A percentile compares a stretch with the other conserved stretches of the same genome.
Conservation (phyloP, 2,888 invertebrate genomes). For the Acrobasis consociella region DNA sequence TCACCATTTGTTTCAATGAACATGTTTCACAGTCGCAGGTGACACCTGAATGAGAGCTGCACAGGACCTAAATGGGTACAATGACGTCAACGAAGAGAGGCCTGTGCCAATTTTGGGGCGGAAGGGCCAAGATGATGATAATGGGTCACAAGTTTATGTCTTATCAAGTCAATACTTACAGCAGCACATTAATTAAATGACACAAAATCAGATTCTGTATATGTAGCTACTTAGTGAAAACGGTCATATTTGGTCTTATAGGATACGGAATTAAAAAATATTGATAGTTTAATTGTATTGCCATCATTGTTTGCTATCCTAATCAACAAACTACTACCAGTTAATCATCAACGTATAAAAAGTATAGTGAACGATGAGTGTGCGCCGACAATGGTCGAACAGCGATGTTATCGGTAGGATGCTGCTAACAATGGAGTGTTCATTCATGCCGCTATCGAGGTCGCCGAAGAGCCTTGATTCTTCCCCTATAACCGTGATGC, state of each 20-base stretch:
- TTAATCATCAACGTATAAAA: slow-evolving; percentile 32
- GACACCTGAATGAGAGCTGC: too few species aligned
- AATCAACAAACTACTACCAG: slow-evolving; percentile 4
- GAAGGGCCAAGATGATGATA: too few species aligned
- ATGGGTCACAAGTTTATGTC: too few species aligned
- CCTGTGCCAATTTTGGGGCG: too few species aligned
- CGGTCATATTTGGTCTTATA: background rate
- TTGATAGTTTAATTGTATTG: background rate
- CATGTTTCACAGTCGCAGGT: too few species aligned
- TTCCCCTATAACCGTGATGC: slow-evolving; percentile 34
- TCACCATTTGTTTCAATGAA: too few species aligned
- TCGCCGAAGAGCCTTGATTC: slow-evolving; percentile 41
- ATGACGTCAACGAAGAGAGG: too few species aligned
- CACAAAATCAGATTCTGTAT: too few species aligned
- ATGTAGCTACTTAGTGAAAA: background rate
- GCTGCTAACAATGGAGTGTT: slow-evolving; percentile 47
- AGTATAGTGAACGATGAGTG: slow-evolving; percentile 34
- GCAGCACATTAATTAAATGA: too few species aligned
- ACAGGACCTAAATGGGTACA: too few species aligned
- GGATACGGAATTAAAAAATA: background rate
- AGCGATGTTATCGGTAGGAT: slow-evolving; percentile 47
- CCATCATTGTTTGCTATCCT: background rate
- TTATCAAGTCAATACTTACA: too few species aligned
- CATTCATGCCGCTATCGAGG: slow-evolving; percentile 49
- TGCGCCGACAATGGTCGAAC: slow-evolving; percentile 43